Conservation (phyloP, 2,797 vertebrate species). For the Erpetoichthys calabaricus region DNA sequence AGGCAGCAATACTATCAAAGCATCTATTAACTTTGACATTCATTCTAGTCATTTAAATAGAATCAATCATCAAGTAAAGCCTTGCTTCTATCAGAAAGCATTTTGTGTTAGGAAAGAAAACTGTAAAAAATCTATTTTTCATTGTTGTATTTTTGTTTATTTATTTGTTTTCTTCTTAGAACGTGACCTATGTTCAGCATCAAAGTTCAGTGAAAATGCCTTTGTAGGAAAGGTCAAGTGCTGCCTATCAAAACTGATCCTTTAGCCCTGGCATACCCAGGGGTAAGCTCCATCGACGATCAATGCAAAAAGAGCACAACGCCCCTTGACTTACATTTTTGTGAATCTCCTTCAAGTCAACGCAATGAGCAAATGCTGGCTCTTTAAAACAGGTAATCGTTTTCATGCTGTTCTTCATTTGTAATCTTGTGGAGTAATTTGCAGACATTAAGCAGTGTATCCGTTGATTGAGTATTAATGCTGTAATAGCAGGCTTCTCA, state of each 20-base stretch:
- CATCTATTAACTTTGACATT: too few relatives aligned
- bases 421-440: not conserved
- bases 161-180: constrained; percentile 17
- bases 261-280: constrained; percentile 38
- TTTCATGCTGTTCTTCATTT: constrained; percentile 28
- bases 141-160: not conserved
- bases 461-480: too few relatives aligned
- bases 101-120: too few relatives aligned
- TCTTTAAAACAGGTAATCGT: constrained; percentile 36
- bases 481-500: too few relatives aligned
- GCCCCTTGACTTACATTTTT: constrained; percentile 34
- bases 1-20: too few relatives aligned
- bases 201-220: constrained; percentile 43
- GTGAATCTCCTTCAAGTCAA: constrained; percentile 39
- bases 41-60: too few relatives aligned
- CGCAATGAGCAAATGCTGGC: constrained; percentile 20
- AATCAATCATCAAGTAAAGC: too few relatives aligned
- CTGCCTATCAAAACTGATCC: constrained; percentile 47
- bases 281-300: constrained; percentile 44
- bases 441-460: not conserved
- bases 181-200: constrained; percentile 37
- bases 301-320: constrained; percentile 42
- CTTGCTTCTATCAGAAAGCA: too few relatives aligned
- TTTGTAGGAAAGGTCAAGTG: constrained; percentile 51
- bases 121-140: too few relatives aligned